Percentiles rank a stretch among this genome's conserved stretches.
phyloP scores from a whole-genome alignment of 2,888 invertebrate species.

The Platypus cylindrus region DNA sequence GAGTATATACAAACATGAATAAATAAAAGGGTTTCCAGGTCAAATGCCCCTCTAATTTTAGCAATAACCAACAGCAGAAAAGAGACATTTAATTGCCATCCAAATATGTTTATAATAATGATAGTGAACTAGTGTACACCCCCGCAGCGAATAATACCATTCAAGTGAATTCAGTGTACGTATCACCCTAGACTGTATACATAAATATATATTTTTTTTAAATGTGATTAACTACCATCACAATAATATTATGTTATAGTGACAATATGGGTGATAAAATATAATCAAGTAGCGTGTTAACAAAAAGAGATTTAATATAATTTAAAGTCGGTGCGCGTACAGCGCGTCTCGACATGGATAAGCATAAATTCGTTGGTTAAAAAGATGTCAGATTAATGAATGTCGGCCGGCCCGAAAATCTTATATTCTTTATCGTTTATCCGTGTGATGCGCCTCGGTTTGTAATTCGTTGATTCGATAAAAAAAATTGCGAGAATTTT shows the following conservation, averaged over 20 bases:
- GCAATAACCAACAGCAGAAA: conserved; percentile 9
- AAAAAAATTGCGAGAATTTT: no score
- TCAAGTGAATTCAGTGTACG: no score
- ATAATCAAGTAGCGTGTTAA: conserved; percentile 29
- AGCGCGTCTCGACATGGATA: no score
- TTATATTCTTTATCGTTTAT: background rate
- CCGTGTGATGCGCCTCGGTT: background rate
- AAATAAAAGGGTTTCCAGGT: conserved; percentile 12
- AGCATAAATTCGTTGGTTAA: conserved; percentile 23
- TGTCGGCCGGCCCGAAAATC: background rate
- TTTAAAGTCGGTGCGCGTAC: no score
- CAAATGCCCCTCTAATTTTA: conserved; percentile 8
- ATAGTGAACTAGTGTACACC: no score
- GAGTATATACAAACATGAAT: no score
- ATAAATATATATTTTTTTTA: no score
- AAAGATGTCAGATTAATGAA: conserved; percentile 18
- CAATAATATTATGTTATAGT: no score
- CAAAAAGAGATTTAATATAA: conserved; percentile 26
- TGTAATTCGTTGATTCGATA: no score
- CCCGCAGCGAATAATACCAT: no score
- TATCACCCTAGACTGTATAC: no score
- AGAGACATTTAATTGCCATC: conserved; percentile 10
- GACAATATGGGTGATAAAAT: conserved; percentile 28
- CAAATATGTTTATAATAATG: conserved; percentile 7
- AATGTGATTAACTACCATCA: no score